Base-by-base conservation (phyloP, 1,140 invertebrate species). In the Lysiphlebus fabarum region DNA sequence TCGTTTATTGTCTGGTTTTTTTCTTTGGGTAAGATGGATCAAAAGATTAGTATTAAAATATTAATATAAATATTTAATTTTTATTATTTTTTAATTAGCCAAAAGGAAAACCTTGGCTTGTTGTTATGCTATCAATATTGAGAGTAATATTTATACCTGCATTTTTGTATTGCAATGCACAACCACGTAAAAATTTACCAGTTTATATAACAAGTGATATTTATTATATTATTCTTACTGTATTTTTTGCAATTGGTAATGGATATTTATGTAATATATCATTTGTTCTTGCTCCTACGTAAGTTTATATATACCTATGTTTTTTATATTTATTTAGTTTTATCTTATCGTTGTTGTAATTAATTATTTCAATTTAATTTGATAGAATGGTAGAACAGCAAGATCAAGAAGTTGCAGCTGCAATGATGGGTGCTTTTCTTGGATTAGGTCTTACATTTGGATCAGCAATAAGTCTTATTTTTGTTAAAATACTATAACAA, bases 251-350 rank as follows among this genome's bases (percentile, higher is more conserved):
- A 4, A 71, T 96, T 51, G 87, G 88, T 48, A 98, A 97, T 79
- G 95, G 95, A 9, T 97, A 96, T 76, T 75, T 96, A 5, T 88
- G 90, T 34, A 96, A 94, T 69, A 85, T 95, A 47, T 80, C 86
- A 44, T 90, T 96, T 76, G 89, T 96, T 56, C 86, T 90, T 73
- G 89, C 87, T 34, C 92, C 94, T 37, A 88, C 84, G 93, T 95
- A 81, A 86, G 85, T n/a, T n/a, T n/a, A n/a, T n/a, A n/a, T n/a
- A n/a, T n/a, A n/a, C n/a, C n/a, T n/a, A n/a, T n/a, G n/a, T n/a
- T n/a, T n/a, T n/a, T n/a, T n/a, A n/a, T n/a, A n/a, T n/a, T n/a
- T n/a, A n/a, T n/a, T n/a, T n/a, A n/a, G n/a, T n/a, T n/a, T n/a
- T n/a, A n/a, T n/a, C n/a, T n/a, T n/a, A n/a, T n/a, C n/a, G n/a